Evolutionary conservation across 1,140 invertebrate species (phyloP).

Genomic region (Microplitis mediator): DNA sequence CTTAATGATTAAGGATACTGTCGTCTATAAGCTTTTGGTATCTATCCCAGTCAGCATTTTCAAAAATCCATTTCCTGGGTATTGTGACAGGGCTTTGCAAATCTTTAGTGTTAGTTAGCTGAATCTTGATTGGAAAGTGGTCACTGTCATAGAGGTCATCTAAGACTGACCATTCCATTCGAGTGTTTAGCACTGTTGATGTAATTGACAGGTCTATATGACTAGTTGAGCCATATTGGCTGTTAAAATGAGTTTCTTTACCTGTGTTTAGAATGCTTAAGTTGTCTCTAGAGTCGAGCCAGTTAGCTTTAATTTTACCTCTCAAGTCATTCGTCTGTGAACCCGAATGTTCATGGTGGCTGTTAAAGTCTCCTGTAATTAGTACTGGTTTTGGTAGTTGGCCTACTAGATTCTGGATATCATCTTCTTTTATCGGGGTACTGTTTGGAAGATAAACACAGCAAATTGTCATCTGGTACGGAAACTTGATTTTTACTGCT

Average conservation of each 20-base stretch:
- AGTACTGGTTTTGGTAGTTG: slow-evolving; percentile 44
- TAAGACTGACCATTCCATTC: slow-evolving; percentile 5
- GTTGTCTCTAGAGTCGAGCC: slow-evolving; percentile 22
- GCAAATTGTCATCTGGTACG: slow-evolving; percentile 32
- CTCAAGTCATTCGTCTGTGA: slow-evolving; percentile 36
- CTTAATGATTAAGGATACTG: slow-evolving; percentile 10
- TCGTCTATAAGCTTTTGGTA: too few relatives aligned
- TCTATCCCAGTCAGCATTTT: slow-evolving; percentile 37
- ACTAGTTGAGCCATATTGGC: background rate
- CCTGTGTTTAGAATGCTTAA: background rate
- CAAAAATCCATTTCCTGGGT: slow-evolving; percentile 38
- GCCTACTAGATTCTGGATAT: slow-evolving; percentile 34
- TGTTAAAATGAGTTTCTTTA: background rate
- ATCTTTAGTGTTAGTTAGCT: slow-evolving; percentile 3
- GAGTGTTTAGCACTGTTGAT: slow-evolving; percentile 27
- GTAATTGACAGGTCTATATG: slow-evolving; percentile 38
- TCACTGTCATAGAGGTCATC: slow-evolving; percentile 41
- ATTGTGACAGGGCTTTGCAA: background rate
- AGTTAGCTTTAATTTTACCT: slow-evolving; percentile 38
- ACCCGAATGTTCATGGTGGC: slow-evolving; percentile 43
- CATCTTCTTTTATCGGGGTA: slow-evolving; percentile 5
- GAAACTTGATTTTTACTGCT: slow-evolving; percentile 25
- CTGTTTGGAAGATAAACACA: slow-evolving; percentile 40
- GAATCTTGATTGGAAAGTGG: slow-evolving; percentile 39
- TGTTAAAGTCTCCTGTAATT: slow-evolving; percentile 44